These are phyloP conservation scores for Paragorgia papillata DNA, from an alignment of 92 coral and sea anemone species.

Conservation along the genomic window DNA sequence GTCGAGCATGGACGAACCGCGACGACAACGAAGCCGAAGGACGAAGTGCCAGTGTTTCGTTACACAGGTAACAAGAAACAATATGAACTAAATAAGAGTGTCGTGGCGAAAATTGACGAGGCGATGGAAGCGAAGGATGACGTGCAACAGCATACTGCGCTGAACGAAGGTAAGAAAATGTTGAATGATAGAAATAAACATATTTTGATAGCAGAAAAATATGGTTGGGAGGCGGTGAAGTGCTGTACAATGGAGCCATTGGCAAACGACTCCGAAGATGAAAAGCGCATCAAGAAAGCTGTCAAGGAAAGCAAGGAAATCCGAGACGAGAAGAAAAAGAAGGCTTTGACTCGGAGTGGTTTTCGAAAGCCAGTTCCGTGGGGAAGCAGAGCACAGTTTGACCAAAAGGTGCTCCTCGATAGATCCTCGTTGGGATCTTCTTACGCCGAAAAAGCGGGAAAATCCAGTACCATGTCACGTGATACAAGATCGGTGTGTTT, in stretches of 20 bases:
- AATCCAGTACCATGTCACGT: neutral
- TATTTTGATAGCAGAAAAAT: too few relatives aligned
- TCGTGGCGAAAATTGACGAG: slow-evolving; percentile 1
- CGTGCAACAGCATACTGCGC: slow-evolving; percentile 1
- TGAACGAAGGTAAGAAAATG: slow-evolving; percentile 32
- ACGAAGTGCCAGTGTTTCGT: neutral
- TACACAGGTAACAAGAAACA: too few relatives aligned
- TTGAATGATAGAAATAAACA: too few relatives aligned
- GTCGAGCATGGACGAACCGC: neutral
- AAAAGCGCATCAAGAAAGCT: slow-evolving; percentile 34
- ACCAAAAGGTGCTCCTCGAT: neutral
- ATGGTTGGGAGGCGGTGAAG: slow-evolving; percentile 43
- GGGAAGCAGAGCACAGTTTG: neutral
- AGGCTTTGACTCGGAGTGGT: neutral
- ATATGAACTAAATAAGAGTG: slow-evolving; percentile 28
- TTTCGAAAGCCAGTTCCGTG: neutral
- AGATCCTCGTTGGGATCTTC: neutral
- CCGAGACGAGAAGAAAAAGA: slow-evolving; percentile 48
- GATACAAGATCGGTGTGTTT: slow-evolving; percentile 48
- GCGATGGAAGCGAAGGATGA: slow-evolving; percentile 12
- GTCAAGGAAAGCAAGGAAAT: slow-evolving; percentile 46
- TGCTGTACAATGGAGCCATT: slow-evolving; percentile 45
- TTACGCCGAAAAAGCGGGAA: neutral
- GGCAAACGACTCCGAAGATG: too few relatives aligned
- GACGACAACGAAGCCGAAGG: neutral